These are phyloP conservation scores for Bucorvus abyssinicus DNA, from an alignment of 2,797 vertebrate genomes.

Conservation along the genomic window DNA sequence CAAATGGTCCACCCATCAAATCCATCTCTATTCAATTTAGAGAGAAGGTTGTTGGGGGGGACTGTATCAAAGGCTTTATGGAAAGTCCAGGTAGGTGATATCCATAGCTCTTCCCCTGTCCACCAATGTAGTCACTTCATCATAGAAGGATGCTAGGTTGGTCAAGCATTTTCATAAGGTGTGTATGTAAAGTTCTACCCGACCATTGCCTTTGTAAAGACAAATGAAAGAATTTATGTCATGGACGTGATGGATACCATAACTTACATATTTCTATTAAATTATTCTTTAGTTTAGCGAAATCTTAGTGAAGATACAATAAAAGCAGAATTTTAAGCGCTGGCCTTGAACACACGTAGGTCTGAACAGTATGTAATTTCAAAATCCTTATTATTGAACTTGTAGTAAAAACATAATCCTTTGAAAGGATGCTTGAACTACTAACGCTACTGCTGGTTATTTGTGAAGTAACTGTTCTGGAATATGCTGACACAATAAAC, in stretches of 20 bases:
- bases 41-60: too few species aligned
- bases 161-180: not conserved
- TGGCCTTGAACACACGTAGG: not conserved
- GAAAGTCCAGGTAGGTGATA: too few species aligned
- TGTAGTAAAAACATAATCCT: not conserved
- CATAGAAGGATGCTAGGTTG: too few species aligned
- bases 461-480: not conserved
- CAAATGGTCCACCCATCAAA: too few species aligned
- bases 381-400: not conserved
- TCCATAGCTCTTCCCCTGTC: too few species aligned
- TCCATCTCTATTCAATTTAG: too few species aligned
- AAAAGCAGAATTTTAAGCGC: not conserved
- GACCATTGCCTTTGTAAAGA: not conserved
- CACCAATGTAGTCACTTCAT: too few species aligned
- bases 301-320: not conserved
- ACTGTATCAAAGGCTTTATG: too few species aligned
- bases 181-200: not conserved
- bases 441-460: not conserved
- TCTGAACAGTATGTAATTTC: not conserved
- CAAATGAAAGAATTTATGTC: not conserved
- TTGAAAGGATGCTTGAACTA: not conserved
- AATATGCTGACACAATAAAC: not conserved
- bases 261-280: not conserved
- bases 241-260: not conserved
- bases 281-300: not conserved